Evolutionary conservation across 2,888 invertebrate species (phyloP).

Genomic region (Amblyjoppa fuscipennis): DNA sequence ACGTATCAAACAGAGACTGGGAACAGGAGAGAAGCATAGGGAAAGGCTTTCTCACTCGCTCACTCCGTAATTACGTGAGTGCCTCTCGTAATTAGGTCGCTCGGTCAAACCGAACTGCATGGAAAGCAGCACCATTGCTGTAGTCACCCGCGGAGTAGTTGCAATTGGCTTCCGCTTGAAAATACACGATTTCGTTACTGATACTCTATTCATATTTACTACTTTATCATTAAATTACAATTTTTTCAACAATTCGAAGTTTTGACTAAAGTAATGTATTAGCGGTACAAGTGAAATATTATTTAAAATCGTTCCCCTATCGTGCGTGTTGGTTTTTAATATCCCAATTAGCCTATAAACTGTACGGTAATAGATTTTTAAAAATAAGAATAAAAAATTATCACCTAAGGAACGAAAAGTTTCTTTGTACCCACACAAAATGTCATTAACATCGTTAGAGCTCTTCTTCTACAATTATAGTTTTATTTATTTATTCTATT

Average conservation of each 20-base stretch:
- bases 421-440: not conserved
- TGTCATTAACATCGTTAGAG: conserved; percentile 22
- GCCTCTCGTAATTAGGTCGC: conserved; percentile 70
- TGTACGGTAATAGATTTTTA: not conserved
- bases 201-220: conserved; percentile 25
- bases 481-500: not conserved
- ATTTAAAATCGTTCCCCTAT: not conserved
- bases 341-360: not conserved
- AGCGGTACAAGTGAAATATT: not conserved
- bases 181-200: conserved; percentile 34
- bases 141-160: conserved; percentile 18
- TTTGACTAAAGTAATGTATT: not conserved
- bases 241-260: not conserved
- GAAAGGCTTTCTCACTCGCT: conserved; percentile 40
- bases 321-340: not conserved
- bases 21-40: conserved; percentile 5
- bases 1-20: conserved; percentile 25
- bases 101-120: conserved; percentile 68
- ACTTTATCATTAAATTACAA: conserved; percentile 1
- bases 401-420: not conserved
- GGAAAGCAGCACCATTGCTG: conserved; percentile 45
- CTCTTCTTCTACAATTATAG: conserved; percentile 7
- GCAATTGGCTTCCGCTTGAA: conserved; percentile 19
- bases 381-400: not conserved
- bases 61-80: conserved; percentile 66